phyloP scores from a whole-genome alignment of 1,140 invertebrate genomes.

The Lordiphosa collinella region DNA sequence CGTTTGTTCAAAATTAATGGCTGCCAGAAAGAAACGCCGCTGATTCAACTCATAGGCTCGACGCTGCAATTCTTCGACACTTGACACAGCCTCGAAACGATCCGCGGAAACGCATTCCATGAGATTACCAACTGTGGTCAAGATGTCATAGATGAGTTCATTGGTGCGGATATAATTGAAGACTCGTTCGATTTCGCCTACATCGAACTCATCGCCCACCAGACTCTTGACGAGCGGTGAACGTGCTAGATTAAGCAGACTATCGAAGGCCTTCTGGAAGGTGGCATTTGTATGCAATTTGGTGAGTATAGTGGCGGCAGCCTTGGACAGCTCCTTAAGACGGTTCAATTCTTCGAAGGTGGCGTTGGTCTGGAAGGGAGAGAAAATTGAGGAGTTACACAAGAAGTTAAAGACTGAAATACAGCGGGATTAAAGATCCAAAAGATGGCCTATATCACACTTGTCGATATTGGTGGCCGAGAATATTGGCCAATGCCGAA shows the following conservation, averaged over 20 bases:
- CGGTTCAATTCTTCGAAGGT: conserved; percentile 82
- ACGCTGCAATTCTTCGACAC: conserved; percentile 80
- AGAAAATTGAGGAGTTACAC: background rate
- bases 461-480: too few relatives aligned
- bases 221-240: conserved; percentile 68
- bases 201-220: conserved; percentile 63
- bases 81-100: conserved; percentile 81
- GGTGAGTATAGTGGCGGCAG: conserved; percentile 41
- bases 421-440: too few relatives aligned
- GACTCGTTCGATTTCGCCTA: conserved; percentile 55
- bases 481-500: too few relatives aligned
- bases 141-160: conserved; percentile 53
- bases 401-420: background rate
- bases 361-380: conserved; percentile 80
- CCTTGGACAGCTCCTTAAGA: conserved; percentile 61
- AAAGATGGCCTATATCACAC: too few relatives aligned
- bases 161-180: conserved; percentile 60
- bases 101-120: conserved; percentile 83
- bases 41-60: conserved; percentile 81
- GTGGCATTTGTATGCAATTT: conserved; percentile 57
- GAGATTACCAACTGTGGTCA: conserved; percentile 80
- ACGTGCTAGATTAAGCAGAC: conserved; percentile 63
- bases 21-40: conserved; percentile 65
- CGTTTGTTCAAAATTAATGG: conserved; percentile 65
- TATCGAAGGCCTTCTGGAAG: conserved; percentile 65